Base-by-base conservation (phyloP, 2,888 invertebrate genomes). In the Cerceris ruficornis region DNA sequence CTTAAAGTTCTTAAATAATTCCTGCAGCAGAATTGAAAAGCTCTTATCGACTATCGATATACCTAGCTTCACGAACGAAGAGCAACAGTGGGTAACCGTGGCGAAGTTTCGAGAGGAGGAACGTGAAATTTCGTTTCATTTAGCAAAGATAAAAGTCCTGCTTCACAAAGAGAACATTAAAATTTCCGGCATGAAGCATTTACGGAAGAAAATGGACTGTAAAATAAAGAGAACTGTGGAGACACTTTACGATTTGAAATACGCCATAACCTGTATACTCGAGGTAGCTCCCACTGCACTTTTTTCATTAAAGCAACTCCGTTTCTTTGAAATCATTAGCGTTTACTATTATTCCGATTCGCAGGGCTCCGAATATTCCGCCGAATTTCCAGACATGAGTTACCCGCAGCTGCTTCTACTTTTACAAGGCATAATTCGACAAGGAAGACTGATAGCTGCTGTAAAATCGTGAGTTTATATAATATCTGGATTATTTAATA, bases 161-260 rank as follows among this genome's bases (percentile, higher is more conserved):
- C 76, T 89, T 43, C 82, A 89, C 55, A 82, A 72, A 17, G 86
- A 89, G 73, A 83, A 73, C 64, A 42, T 76, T 5, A 86, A 88
- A 69, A 61, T 88, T 0, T 41, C 7, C 42, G 57, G 73, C 6
- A 67, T 71, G 5, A 82, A 82, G 11, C 65, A 80, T 59, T 69
- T 82, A 4, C 79, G 77, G n/a, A 69, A 52, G 6, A 77, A 67
- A 72, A 60, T 81, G 7, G 66, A 74, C 15, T 57, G 68, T 4
- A 81, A 82, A 68, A 59, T 87, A 39, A 81, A 82, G 57, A 83
- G 82, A 54, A 69, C 79, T 50, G 60, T 76, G 2, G 74, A 87
- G 0, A 80, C 72, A 41, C 58, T 90, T 15, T 85, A 85, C 54
- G 87, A 88, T 41, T 11, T 89, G 1, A 90, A 88, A 81, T 87